Evolutionary conservation across 2,888 invertebrate species (phyloP).

Genomic region (Mythimna impura): DNA sequence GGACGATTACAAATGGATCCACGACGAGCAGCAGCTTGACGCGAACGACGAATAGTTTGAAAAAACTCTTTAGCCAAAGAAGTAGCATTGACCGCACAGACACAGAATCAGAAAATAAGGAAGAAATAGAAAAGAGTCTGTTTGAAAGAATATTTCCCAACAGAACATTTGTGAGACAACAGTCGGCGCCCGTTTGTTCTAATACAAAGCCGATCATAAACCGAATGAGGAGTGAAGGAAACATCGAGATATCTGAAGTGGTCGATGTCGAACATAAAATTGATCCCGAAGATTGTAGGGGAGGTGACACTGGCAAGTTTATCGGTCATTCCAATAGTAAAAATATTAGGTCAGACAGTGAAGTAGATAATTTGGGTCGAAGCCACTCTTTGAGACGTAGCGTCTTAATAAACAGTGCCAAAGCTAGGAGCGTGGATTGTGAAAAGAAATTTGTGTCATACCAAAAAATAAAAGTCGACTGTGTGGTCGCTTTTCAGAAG

Average conservation of each 20-base stretch:
- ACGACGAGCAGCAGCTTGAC: slow-evolving; percentile 91
- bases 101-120: slow-evolving; percentile 77
- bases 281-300: slow-evolving; percentile 58
- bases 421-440: slow-evolving; percentile 83
- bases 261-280: slow-evolving; percentile 70
- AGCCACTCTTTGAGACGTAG: slow-evolving; percentile 87
- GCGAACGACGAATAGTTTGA: slow-evolving; percentile 90
- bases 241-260: slow-evolving; percentile 76
- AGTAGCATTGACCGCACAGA: slow-evolving; percentile 84
- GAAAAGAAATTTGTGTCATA: slow-evolving; percentile 81
- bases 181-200: slow-evolving; percentile 83
- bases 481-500: slow-evolving; percentile 85
- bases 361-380: slow-evolving; percentile 73
- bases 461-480: slow-evolving; percentile 84
- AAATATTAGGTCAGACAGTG: slow-evolving; percentile 76
- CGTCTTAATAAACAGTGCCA: slow-evolving; percentile 87
- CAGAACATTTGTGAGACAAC: slow-evolving; percentile 83
- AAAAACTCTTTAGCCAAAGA: slow-evolving; percentile 87
- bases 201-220: slow-evolving; percentile 79
- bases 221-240: slow-evolving; percentile 84
- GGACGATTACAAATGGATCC: slow-evolving; percentile 91
- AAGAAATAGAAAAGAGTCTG: slow-evolving; percentile 74
- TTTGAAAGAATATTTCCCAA: slow-evolving; percentile 82
- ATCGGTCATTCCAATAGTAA: slow-evolving; percentile 83
- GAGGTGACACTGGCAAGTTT: slow-evolving; percentile 72